Conservation (phyloP, 2,797 vertebrate genomes). For the Lagocephalus sceleratus region DNA sequence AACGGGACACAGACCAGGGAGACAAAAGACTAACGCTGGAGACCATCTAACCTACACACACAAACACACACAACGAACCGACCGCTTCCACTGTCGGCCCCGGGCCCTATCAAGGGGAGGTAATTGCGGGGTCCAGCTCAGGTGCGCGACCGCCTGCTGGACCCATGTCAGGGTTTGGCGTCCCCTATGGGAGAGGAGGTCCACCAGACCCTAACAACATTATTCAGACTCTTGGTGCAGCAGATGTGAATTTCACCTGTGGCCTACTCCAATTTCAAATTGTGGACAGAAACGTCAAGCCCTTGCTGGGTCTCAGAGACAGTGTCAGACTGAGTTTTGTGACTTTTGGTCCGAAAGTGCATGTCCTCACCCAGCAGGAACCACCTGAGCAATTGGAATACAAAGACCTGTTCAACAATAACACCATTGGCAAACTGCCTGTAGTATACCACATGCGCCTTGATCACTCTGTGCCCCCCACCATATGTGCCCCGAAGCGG, state of each 20-base stretch:
- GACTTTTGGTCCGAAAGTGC: not conserved
- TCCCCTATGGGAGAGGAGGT: too few relatives aligned
- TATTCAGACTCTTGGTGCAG: not conserved
- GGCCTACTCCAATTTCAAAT: not conserved
- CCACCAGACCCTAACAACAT: too few relatives aligned
- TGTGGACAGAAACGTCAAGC: not conserved
- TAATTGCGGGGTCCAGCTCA: too few relatives aligned
- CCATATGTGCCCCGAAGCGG: not conserved
- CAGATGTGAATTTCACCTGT: not conserved
- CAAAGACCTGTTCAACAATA: constrained; percentile 9
- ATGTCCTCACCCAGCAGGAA: not conserved
- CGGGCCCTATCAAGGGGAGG: too few relatives aligned
- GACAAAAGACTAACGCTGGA: too few relatives aligned
- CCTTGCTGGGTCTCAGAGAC: not conserved
- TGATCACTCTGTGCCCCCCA: constrained; percentile 1
- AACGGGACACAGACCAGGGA: too few relatives aligned
- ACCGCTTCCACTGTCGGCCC: too few relatives aligned
- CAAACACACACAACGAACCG: too few relatives aligned
- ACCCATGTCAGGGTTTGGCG: too few relatives aligned
- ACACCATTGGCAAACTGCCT: constrained; percentile 7
- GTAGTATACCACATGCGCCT: constrained; percentile 5
- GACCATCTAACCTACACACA: too few relatives aligned
- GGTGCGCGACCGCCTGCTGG: too few relatives aligned
- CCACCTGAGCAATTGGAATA: not conserved
- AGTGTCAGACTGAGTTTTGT: not conserved